Base-by-base conservation (phyloP, 2,797 vertebrate species). In the Ateles fusciceps region DNA sequence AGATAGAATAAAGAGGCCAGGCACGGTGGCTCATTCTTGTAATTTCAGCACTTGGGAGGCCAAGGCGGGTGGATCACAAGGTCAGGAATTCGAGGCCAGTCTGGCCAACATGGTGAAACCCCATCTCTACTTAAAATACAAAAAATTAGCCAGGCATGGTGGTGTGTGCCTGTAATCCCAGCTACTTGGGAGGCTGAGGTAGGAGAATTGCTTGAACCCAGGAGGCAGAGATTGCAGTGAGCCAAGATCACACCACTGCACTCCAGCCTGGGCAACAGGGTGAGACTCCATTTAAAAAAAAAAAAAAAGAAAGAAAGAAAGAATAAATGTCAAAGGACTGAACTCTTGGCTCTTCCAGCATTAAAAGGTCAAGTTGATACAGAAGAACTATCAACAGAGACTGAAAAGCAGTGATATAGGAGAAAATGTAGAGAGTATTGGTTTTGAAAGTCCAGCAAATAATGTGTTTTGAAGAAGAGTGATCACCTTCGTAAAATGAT, bases 81-180 rank as follows among this genome's bases (percentile, higher is more conserved):
- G 61, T 68, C 61, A 68, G 30, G 30, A 68, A 15, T n/a, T 68
- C 0, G 3, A 68, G 61, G 8, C 33, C 61, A 68, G 30, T 33
- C 7, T 68, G 30, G 30, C 30, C 15, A 68, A 68, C 61, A n/a
- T n/a, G 30, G 30, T 68, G 61, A 68, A 68, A n/a, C 61, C 61
- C 30, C 30, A 4, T 68, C 61, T 17, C 61, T 68, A n/a, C 61
- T 68, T 33, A 68, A 68, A 4, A 68, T 68, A 68, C 61, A 68
- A 68, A 68, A 68, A n/a, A n/a, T n/a, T n/a, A 68, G 61, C 15
- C 30, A 68, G 61, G 61, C 17, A 7, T n/a, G 61, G 61, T 68
- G 61, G 61, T 7, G 0, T 1, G 0, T 17, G 3, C 30, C 6
- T 68, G 61, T 17, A n/a, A 19, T 68, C 30, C 61, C 61, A 68